Evolutionary conservation across 2,113 vertebrate species (phyloP).

Genomic region (Bungarus multicinctus): DNA sequence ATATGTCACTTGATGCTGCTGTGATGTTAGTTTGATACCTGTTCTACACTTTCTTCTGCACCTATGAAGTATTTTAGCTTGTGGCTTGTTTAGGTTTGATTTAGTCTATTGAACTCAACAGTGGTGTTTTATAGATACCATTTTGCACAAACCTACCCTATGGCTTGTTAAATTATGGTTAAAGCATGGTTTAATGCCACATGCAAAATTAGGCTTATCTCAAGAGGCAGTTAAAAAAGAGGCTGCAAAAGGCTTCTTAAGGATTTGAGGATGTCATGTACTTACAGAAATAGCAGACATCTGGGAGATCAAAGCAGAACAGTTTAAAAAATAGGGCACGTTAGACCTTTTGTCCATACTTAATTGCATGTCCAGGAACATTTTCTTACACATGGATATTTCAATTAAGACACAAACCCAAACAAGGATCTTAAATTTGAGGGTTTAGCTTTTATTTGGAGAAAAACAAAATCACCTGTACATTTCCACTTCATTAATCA

Average conservation of each 20-base stretch:
- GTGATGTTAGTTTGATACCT: too few species aligned
- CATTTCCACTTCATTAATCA: conserved; percentile 24
- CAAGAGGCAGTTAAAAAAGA: not conserved
- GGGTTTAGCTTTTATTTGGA: conserved; percentile 53
- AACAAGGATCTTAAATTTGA: not conserved
- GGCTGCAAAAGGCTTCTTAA: not conserved
- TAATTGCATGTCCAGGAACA: not conserved
- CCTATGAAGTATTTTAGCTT: not conserved
- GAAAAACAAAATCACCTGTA: conserved; percentile 30
- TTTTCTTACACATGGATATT: not conserved
- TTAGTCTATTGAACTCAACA: not conserved
- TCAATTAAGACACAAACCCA: not conserved
- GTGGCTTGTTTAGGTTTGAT: not conserved
- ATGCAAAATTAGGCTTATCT: not conserved
- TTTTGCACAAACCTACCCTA: not conserved
- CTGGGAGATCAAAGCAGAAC: not conserved
- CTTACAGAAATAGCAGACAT: not conserved
- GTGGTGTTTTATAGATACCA: not conserved
- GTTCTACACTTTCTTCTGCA: not conserved
- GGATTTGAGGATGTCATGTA: not conserved
- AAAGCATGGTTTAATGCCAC: not conserved
- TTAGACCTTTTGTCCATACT: not conserved
- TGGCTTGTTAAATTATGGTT: not conserved
- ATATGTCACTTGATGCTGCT: too few species aligned
- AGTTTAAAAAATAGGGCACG: not conserved